phyloP scores from a whole-genome alignment of 2,888 invertebrate genomes.

The Drosophila ustulata region DNA sequence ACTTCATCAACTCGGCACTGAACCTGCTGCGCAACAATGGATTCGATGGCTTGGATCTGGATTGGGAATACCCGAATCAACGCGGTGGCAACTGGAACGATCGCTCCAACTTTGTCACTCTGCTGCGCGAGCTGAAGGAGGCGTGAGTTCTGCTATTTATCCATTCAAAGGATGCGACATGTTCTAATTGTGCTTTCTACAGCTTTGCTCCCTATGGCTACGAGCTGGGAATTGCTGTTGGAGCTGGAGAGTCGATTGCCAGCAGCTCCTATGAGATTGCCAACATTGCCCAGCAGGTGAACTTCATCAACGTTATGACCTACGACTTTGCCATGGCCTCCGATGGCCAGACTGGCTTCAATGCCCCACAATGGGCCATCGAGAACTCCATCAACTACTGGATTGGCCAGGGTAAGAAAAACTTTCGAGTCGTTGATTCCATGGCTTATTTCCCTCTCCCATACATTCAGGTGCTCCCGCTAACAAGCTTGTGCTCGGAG shows the following conservation, averaged over 20 bases:
- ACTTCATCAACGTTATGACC: constrained; percentile 71
- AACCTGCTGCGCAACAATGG: constrained; percentile 91
- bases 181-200: background rate
- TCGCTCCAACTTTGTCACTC: constrained; percentile 89
- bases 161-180: background rate
- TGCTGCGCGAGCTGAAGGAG: constrained; percentile 59
- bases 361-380: constrained; percentile 85
- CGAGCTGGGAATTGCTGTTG: constrained; percentile 89
- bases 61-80: constrained; percentile 95
- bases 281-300: constrained; percentile 65
- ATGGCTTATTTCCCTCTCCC: background rate
- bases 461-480: constrained; percentile 86
- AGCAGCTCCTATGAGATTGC: constrained; percentile 61
- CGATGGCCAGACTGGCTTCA: constrained; percentile 62
- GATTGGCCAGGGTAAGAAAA: constrained; percentile 89
- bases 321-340: constrained; percentile 71
- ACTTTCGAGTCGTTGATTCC: background rate
- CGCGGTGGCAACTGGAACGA: constrained; percentile 86
- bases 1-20: constrained; percentile 90
- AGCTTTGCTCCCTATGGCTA: constrained; percentile 66
- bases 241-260: constrained; percentile 58
- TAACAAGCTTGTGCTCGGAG: constrained; percentile 93
- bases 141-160: constrained; percentile 84
- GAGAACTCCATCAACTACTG: constrained; percentile 94
- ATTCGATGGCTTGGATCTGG: constrained; percentile 95